Conservation (phyloP, 2,888 invertebrate species). For the Tenthredo scrophulariae region DNA sequence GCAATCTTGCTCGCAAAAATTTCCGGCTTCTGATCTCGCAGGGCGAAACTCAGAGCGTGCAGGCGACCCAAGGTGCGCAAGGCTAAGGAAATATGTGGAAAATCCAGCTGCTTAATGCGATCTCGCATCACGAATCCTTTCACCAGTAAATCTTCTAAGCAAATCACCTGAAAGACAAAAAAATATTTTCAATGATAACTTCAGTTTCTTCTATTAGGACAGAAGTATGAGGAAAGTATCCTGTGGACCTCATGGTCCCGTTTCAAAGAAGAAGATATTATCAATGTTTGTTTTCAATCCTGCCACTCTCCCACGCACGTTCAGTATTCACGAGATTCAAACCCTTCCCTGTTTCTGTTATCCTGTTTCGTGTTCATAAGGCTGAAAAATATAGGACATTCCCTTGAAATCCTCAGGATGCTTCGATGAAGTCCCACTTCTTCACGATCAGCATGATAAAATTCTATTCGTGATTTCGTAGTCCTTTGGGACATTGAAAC, state of each 20-base stretch:
- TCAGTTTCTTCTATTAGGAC: neutral
- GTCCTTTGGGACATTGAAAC: no score
- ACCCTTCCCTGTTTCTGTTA: no score
- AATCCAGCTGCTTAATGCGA: conserved; percentile 59
- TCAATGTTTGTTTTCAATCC: neutral
- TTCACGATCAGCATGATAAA: neutral
- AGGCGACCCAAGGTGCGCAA: conserved; percentile 60
- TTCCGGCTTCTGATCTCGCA: conserved; percentile 59
- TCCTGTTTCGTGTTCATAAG: neutral
- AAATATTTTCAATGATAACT: neutral
- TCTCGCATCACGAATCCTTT: conserved; percentile 59
- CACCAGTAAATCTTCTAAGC: conserved; percentile 61
- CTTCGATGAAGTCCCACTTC: neutral
- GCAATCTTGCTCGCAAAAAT: conserved; percentile 56
- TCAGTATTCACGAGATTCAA: no score
- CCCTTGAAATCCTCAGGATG: neutral
- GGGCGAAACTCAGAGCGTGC: conserved; percentile 63
- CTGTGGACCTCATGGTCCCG: neutral
- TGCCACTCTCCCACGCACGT: no score
- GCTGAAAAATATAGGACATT: no score
- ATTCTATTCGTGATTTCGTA: no score
- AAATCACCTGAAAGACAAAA: conserved; percentile 56
- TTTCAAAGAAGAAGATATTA: neutral
- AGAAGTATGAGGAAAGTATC: neutral
- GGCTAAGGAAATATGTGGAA: conserved; percentile 58